These are phyloP conservation scores for Drosophila equinoxialis DNA, from an alignment of 1,140 invertebrate genomes.

Conservation along the genomic window DNA sequence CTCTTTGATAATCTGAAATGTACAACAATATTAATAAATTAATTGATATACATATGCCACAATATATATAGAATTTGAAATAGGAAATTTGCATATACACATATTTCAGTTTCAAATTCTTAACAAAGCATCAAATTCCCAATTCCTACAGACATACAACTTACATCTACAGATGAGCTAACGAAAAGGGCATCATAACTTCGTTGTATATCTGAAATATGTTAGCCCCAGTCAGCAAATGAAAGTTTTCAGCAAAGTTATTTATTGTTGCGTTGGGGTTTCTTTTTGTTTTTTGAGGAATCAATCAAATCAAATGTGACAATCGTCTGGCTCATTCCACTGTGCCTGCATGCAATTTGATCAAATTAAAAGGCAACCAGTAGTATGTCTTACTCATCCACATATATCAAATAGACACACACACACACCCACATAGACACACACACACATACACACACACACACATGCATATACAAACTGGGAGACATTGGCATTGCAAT, in stretches of 20 bases:
- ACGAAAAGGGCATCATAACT: no score
- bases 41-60: no score
- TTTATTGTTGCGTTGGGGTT: slow-evolving; percentile 69
- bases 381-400: slow-evolving; percentile 49
- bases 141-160: no score
- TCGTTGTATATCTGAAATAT: background rate
- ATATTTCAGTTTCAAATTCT: no score
- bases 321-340: slow-evolving; percentile 20
- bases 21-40: no score
- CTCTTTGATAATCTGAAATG: no score
- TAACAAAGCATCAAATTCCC: no score
- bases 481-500: slow-evolving; percentile 68
- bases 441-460: slow-evolving; percentile 33
- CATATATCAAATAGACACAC: slow-evolving; percentile 18
- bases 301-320: slow-evolving; percentile 71
- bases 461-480: slow-evolving; percentile 21
- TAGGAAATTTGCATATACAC: no score
- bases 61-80: no score
- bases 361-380: slow-evolving; percentile 73
- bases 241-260: slow-evolving; percentile 64
- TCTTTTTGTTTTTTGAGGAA: slow-evolving; percentile 55
- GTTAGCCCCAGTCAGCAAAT: slow-evolving; percentile 46
- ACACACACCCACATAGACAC: slow-evolving; percentile 9
- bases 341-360: slow-evolving; percentile 44
- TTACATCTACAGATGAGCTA: no score